These are phyloP conservation scores for Leucophora obtusa DNA, from an alignment of 2,888 invertebrate species.

Conservation along the genomic window DNA sequence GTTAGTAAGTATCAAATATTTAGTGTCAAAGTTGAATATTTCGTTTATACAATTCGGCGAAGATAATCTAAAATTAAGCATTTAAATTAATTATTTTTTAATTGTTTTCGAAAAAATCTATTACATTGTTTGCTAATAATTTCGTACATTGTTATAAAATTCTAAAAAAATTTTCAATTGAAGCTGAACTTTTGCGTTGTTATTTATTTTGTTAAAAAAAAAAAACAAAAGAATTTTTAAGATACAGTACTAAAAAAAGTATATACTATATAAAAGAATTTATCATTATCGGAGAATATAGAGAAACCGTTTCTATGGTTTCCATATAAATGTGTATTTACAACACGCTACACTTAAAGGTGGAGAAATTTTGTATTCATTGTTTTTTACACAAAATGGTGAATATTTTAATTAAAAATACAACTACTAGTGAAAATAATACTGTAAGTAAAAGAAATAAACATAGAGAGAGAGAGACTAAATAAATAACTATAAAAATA, in stretches of 20 bases:
- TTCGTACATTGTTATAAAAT: too few relatives aligned
- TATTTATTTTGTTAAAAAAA: conserved; percentile 13
- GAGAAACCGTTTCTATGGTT: too few relatives aligned
- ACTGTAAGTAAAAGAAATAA: neutral
- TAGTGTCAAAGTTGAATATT: too few relatives aligned
- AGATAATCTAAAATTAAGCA: too few relatives aligned
- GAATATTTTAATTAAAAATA: conserved; percentile 10
- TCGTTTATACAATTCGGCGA: too few relatives aligned
- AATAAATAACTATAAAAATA: too few relatives aligned
- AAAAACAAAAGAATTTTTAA: conserved; percentile 20
- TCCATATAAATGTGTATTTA: conserved; percentile 11
- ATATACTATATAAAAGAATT: neutral
- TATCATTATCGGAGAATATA: neutral
- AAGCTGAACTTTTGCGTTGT: conserved; percentile 7
- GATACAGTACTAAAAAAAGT: neutral
- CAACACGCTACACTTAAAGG: conserved; percentile 3
- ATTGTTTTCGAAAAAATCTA: too few relatives aligned
- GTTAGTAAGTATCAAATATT: too few relatives aligned
- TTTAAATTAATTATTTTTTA: too few relatives aligned
- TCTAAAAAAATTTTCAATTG: neutral
- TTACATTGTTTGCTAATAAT: too few relatives aligned
- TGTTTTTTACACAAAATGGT: conserved; percentile 18
- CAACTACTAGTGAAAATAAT: neutral
- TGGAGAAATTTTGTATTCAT: conserved; percentile 5
- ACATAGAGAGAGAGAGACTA: too few relatives aligned